Evolutionary conservation across 2,888 invertebrate genomes (phyloP), one percentile per base, ranked within the genome.

Genomic region (Mactromeris polynyma): DNA sequence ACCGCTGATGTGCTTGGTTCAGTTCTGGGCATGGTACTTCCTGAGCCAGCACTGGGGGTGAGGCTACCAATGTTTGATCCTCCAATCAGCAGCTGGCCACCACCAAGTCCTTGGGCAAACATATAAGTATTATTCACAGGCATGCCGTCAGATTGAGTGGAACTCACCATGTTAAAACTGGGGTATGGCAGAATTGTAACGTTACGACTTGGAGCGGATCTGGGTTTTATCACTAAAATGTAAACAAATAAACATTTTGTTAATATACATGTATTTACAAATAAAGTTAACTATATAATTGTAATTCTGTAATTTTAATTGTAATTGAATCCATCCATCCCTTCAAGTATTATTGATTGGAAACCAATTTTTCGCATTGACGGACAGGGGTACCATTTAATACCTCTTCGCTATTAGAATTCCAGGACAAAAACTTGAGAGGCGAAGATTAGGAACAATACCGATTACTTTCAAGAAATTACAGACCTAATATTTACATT

Each of bases 111-210:
- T 21, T 89, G 92, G 31, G 82, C 81, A 46, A 92, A 92, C 58
- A 92, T 73, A 78, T 82, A 88, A 0, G 94, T 90, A 87, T 93
- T 94, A 78, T 90, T 83, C 19, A 90, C 87, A 21, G 93, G 87
- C 46, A 80, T 9, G 33, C 46, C 82, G 31, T 82, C 82, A 26
- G 78, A 54, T 26, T 26, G 81, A 77, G 40, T 51, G 19, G 85
- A 33, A 11, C 7, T 83, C 1, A 80, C n/a, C 40, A 87, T 64
- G 21, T 38, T 64, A n/a, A 69, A 84, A n/a, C 54, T 54, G 0
- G 85, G 78, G 42, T 73, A 86, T 42, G 89, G 83, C 36, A 69
- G 83, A 11, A 89, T 78, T 31, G 86, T 73, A 17, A 85, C 64
- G 54, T 85, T 89, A 17, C 85, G 58, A 54, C 51, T 77, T 14